These are phyloP conservation scores for Ooceraea biroi DNA, from an alignment of 1,140 invertebrate genomes.

Conservation along the genomic window DNA sequence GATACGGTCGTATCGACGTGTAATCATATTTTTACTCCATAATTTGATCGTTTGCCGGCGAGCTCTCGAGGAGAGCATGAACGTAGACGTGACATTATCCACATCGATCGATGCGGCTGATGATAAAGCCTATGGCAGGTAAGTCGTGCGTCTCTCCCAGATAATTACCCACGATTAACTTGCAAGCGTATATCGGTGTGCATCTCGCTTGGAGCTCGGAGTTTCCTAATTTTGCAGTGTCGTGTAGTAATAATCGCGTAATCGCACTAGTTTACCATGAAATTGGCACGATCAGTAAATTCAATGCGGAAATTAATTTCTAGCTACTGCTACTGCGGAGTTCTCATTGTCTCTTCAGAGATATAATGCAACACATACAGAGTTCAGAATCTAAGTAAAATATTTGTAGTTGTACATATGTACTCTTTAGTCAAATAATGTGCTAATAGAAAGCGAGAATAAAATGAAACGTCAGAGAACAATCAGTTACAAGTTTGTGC, in stretches of 20 bases:
- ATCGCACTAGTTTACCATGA: slow-evolving; percentile 30
- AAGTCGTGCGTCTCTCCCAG: background rate
- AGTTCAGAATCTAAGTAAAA: background rate
- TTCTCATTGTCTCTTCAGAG: background rate
- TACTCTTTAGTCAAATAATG: too few relatives aligned
- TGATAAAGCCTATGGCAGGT: background rate
- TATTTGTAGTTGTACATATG: background rate
- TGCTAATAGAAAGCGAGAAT: too few relatives aligned
- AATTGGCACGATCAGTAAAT: slow-evolving; percentile 8
- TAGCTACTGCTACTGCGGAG: slow-evolving; percentile 5
- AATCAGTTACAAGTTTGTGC: too few relatives aligned
- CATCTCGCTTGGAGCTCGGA: slow-evolving; percentile 44
- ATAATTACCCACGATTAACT: slow-evolving; percentile 24
- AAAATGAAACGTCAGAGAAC: too few relatives aligned
- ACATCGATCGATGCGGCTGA: slow-evolving; percentile 16
- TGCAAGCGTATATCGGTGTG: background rate
- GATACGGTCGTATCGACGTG: background rate
- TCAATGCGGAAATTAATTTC: slow-evolving; percentile 47
- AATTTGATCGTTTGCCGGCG: background rate
- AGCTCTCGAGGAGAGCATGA: background rate
- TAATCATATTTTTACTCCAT: background rate
- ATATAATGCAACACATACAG: background rate
- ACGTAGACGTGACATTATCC: background rate
- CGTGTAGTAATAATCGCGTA: slow-evolving; percentile 47
- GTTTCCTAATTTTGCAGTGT: slow-evolving; percentile 55